Conservation (phyloP, 1,140 invertebrate species). For the Drosophila lacertosa region DNA sequence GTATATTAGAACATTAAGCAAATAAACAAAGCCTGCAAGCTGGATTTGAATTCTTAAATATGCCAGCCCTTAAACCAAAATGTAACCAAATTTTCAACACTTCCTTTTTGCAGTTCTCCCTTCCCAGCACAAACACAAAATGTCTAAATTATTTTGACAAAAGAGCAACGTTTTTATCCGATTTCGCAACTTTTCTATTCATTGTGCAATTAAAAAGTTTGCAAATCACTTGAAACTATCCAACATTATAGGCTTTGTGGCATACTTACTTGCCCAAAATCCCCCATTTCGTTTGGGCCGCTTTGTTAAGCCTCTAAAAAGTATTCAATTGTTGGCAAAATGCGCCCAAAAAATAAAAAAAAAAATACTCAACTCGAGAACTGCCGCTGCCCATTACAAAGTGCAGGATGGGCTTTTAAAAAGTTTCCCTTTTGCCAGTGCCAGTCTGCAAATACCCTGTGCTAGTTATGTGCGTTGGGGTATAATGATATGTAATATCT, state of each 20-base stretch:
- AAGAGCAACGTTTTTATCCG: background rate
- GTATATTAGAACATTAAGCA: too few relatives aligned
- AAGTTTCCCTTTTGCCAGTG: conserved; percentile 12
- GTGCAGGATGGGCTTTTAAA: conserved; percentile 31
- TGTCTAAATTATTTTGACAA: background rate
- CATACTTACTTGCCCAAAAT: conserved; percentile 42
- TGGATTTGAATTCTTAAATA: too few relatives aligned
- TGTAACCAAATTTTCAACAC: background rate
- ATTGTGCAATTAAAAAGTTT: conserved; percentile 64
- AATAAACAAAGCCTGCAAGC: too few relatives aligned
- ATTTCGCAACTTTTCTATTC: background rate
- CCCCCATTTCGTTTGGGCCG: conserved; percentile 37
- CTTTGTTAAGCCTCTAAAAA: conserved; percentile 54
- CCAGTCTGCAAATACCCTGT: background rate
- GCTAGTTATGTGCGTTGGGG: background rate
- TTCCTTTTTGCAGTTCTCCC: background rate
- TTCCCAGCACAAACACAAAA: background rate
- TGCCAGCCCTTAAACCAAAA: background rate
- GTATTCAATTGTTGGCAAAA: conserved; percentile 44
- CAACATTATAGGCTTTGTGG: conserved; percentile 43
- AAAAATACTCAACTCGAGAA: conserved; percentile 13
- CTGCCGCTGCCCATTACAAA: conserved; percentile 25
- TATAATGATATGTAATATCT: too few relatives aligned
- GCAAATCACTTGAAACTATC: conserved; percentile 52
- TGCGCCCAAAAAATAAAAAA: conserved; percentile 23